These are phyloP conservation scores for Pangasius krempfi DNA, from an alignment of 2,797 vertebrate species.

Conservation along the genomic window DNA sequence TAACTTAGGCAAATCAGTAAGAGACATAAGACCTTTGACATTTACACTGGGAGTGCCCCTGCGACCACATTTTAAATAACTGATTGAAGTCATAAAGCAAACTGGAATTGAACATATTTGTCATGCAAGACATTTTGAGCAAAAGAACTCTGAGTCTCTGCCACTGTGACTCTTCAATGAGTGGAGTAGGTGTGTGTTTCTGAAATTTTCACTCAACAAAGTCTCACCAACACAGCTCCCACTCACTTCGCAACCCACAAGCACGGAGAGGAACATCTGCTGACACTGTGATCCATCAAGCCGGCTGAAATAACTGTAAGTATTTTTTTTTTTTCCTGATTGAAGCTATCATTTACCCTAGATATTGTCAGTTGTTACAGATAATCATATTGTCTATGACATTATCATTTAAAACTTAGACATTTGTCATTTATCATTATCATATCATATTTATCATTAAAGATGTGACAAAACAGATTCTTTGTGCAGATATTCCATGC, in stretches of 20 bases:
- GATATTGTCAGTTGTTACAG: not conserved
- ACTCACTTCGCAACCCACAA: constrained; percentile 16
- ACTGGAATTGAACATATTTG: not conserved
- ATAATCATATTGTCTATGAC: not conserved
- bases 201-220: constrained; percentile 8
- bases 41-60: constrained; percentile 21
- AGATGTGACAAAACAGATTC: not conserved
- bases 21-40: constrained; percentile 4
- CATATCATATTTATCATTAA: not conserved
- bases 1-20: not conserved
- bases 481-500: not conserved
- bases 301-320: constrained; percentile 31
- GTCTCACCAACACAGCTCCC: not conserved
- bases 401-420: not conserved
- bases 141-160: not conserved
- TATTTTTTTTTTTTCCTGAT: not conserved
- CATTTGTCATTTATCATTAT: not conserved
- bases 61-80: not conserved
- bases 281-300: not conserved
- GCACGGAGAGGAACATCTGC: constrained; percentile 36
- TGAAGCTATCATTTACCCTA: not conserved
- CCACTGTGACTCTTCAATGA: not conserved
- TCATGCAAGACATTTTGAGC: not conserved
- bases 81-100: not conserved
- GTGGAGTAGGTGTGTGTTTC: constrained; percentile 37